Percentiles rank a stretch among this genome's conserved stretches.
phyloP scores from a whole-genome alignment of 2,113 vertebrate species.

The Indri indri region DNA sequence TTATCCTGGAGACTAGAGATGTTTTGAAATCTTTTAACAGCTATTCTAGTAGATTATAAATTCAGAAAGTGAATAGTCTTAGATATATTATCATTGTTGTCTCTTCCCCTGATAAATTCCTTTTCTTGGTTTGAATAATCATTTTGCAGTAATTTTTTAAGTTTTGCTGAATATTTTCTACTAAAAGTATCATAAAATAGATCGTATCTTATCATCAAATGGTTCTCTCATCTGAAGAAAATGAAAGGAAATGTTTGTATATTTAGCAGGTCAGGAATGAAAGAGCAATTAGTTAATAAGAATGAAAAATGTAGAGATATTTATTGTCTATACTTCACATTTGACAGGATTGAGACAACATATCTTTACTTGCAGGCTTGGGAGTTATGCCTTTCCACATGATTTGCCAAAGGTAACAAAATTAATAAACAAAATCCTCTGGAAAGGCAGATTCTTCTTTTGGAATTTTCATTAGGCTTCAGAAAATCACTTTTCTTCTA shows the following conservation, averaged over 20 bases:
- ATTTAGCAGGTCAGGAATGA: neutral
- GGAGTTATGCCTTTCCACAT: neutral
- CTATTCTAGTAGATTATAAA: neutral
- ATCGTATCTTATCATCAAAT: neutral
- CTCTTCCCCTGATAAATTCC: neutral
- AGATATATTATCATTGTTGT: neutral
- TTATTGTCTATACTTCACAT: neutral
- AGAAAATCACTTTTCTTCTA: neutral
- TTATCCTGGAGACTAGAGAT: neutral
- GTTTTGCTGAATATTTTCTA: neutral
- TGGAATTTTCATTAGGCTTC: neutral
- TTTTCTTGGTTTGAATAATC: neutral
- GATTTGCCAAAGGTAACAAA: neutral
- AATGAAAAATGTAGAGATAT: neutral
- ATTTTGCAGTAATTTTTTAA: neutral
- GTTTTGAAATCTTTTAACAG: neutral
- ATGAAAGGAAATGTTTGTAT: neutral
- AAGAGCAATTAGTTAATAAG: neutral
- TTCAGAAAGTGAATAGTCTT: neutral
- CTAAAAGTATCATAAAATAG: constrained; percentile 3
- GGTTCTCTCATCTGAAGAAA: neutral
- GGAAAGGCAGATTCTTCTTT: neutral
- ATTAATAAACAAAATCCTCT: neutral
- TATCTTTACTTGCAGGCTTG: neutral
- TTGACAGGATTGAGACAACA: neutral